Base-by-base conservation (phyloP, 1,140 invertebrate genomes). In the Battus philenor region DNA sequence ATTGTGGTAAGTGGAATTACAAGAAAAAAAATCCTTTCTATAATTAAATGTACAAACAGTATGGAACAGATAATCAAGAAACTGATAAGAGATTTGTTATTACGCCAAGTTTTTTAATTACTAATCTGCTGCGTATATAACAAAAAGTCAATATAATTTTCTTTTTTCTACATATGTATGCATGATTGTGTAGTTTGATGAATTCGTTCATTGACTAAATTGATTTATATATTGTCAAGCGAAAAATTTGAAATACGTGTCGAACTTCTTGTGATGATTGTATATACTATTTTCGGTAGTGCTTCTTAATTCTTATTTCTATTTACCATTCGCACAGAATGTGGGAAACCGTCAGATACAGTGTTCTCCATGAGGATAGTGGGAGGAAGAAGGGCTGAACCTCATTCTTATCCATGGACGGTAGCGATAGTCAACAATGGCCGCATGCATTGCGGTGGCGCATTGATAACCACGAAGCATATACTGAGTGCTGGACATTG, bases 351-450 rank as follows among this genome's bases (percentile, higher is more conserved):
- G 1, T 70, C 84, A 7, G 74, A 76, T 15, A 58, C 63, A 22
- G 70, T 74, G n/a, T 53, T 87, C 10, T 86, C 87, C 1, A 87
- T 86, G 50, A 82, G 91, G 33, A 92, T 93, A 30, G 89, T 92
- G 0, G 91, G 91, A 4, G 91, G 91, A 4, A 56, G 81, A 6
- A 70, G 88, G 12, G 86, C 90, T 1, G 68, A 76, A 2, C 83
- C 88, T 1, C 89, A 91, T 52, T 86, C 89, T 7, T 91, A 88
- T 57, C 91, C 91, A 1, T 93, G 91, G 91, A 87, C 90, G 9
- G 89, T 88, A 1, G 87, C 86, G 6, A 90, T 91, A 43, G 74
- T 88, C 32, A 85, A 88, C 22, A 86, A 86, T n/a, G 56, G 64
- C 2, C 38, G 33, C 0, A 83, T 91, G 63, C 89, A 91, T 45